phyloP scores from a whole-genome alignment of 1,140 invertebrate species.

The Aethina tumida region DNA sequence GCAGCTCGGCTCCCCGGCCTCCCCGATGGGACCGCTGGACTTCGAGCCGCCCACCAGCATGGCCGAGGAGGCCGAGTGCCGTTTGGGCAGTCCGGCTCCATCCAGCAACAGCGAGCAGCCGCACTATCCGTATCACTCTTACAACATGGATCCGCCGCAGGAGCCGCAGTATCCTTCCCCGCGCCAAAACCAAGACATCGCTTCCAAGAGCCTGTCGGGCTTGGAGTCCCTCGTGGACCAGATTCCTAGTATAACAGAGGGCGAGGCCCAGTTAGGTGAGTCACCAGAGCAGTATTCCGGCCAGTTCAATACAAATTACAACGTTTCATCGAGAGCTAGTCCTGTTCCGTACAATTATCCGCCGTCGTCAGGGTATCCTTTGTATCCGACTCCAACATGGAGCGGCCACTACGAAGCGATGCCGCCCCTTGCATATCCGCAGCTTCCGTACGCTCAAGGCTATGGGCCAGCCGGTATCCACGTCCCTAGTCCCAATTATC shows the following conservation, averaged over 20 bases:
- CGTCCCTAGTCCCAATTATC: slow-evolving; percentile 45
- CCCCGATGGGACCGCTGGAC: slow-evolving; percentile 61
- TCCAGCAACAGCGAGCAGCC: slow-evolving; percentile 31
- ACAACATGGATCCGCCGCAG: slow-evolving; percentile 27
- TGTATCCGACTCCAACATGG: slow-evolving; percentile 35
- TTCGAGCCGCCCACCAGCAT: slow-evolving; percentile 63
- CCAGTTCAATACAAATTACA: slow-evolving; percentile 29
- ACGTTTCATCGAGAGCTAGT: slow-evolving; percentile 28
- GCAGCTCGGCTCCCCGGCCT: slow-evolving; percentile 50
- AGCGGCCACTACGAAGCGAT: slow-evolving; percentile 34
- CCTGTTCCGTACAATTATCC: slow-evolving; percentile 33
- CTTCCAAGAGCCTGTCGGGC: slow-evolving; percentile 78
- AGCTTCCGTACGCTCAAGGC: slow-evolving; percentile 34
- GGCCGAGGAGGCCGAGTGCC: slow-evolving; percentile 44
- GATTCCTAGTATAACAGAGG: slow-evolving; percentile 77
- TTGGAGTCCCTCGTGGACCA: slow-evolving; percentile 83
- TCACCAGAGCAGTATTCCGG: slow-evolving; percentile 28
- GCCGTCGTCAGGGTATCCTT: slow-evolving; percentile 28
- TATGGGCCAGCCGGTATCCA: slow-evolving; percentile 41
- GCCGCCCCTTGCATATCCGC: slow-evolving; percentile 29
- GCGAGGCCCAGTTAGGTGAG: slow-evolving; percentile 33
- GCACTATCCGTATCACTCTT: slow-evolving; percentile 29
- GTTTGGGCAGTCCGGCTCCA: slow-evolving; percentile 42
- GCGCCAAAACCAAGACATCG: slow-evolving; percentile 57
- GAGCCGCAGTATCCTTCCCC: slow-evolving; percentile 32